phyloP scores from a whole-genome alignment of 2,888 invertebrate genomes.

The Leptinotarsa juncta region DNA sequence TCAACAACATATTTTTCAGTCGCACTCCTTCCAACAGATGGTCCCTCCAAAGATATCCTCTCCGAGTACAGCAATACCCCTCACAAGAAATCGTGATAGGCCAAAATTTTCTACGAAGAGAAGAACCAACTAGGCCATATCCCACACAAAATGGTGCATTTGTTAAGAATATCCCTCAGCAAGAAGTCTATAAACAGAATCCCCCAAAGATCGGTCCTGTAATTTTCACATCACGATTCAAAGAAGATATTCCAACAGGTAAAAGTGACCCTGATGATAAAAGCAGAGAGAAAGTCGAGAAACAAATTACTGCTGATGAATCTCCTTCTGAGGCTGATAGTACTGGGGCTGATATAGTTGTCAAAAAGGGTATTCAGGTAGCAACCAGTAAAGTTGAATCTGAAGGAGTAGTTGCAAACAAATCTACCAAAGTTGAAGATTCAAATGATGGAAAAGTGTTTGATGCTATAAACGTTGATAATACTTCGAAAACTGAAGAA shows the following conservation, averaged over 20 bases:
- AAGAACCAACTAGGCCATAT: not conserved
- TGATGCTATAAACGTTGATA: not conserved
- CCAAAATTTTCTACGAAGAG: not conserved
- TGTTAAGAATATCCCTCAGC: not conserved
- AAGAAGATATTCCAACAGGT: not conserved
- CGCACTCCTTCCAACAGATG: not conserved
- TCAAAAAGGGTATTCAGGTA: not conserved
- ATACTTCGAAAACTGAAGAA: not conserved
- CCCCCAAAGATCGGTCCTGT: not conserved
- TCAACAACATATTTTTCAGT: not conserved
- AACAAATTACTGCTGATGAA: not conserved
- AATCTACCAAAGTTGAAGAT: not conserved
- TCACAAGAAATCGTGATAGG: no score
- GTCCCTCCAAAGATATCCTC: not conserved
- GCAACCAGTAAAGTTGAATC: not conserved
- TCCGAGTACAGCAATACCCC: not conserved
- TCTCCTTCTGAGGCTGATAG: not conserved
- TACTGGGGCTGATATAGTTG: not conserved
- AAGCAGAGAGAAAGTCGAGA: not conserved
- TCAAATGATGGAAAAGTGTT: not conserved
- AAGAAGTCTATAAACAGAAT: not conserved
- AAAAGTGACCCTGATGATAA: not conserved
- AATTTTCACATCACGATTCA: not conserved
- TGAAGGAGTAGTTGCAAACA: not conserved
- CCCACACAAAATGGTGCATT: not conserved